phyloP scores from a whole-genome alignment of 1,140 invertebrate genomes.

The Melanaphis sacchari region DNA sequence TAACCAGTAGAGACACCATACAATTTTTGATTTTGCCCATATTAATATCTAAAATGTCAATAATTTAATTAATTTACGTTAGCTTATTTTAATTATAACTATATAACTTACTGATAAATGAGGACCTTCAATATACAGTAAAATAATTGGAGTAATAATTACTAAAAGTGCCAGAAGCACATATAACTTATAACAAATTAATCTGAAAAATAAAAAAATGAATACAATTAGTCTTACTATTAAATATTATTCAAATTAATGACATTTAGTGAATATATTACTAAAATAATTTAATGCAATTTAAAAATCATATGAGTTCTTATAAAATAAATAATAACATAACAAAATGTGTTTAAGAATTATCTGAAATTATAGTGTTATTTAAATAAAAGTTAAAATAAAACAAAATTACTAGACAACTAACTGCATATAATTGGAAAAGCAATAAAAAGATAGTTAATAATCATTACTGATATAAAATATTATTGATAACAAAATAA shows the following conservation, averaged over 20 bases:
- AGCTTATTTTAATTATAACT: background rate
- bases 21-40: conserved; percentile 65
- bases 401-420: background rate
- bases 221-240: background rate
- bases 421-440: background rate
- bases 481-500: background rate
- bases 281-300: background rate
- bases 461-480: background rate
- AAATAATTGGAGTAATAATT: conserved; percentile 64
- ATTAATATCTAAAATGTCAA: conserved; percentile 59
- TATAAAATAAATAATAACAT: background rate
- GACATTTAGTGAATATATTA: background rate
- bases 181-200: conserved; percentile 63
- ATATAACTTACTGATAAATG: conserved; percentile 68
- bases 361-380: background rate
- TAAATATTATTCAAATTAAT: background rate
- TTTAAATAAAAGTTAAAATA: background rate
- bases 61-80: background rate
- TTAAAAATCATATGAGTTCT: background rate
- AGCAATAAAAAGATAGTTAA: conserved; percentile 1
- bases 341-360: background rate
- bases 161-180: conserved; percentile 63
- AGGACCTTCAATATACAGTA: conserved; percentile 67
- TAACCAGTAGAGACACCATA: conserved; percentile 93
- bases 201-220: conserved; percentile 62